Evolutionary conservation across 2,113 vertebrate genomes (phyloP).

Genomic region (Labeo catla): DNA sequence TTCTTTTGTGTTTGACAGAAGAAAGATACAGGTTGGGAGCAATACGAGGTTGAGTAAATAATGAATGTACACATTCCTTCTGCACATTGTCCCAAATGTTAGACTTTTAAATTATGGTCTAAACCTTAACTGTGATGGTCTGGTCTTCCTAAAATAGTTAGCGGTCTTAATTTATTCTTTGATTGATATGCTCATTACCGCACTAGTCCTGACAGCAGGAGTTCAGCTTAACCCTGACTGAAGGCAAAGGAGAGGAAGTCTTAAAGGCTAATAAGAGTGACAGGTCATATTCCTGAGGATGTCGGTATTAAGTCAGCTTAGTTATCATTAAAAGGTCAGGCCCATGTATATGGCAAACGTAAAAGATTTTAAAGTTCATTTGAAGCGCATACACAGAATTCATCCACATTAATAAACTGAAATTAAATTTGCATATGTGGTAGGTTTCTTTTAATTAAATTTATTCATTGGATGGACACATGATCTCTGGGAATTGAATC

Average conservation of each 20-base stretch:
- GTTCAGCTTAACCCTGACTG: constrained; percentile 33
- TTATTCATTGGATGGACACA: background rate
- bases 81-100: background rate
- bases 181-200: constrained; percentile 37
- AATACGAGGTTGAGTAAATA: background rate
- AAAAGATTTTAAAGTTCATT: background rate
- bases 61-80: background rate
- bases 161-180: constrained; percentile 32
- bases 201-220: constrained; percentile 5
- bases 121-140: background rate
- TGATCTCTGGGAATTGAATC: background rate
- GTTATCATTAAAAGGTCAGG: constrained; percentile 34
- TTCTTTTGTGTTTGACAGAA: background rate
- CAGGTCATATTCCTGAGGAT: background rate
- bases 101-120: constrained; percentile 10
- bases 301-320: background rate
- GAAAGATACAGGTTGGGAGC: background rate
- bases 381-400: background rate
- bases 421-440: constrained; percentile 1
- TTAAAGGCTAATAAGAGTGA: constrained; percentile 34
- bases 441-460: background rate
- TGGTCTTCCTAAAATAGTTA: background rate
- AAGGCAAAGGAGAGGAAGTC: constrained; percentile 32
- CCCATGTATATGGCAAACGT: constrained; percentile 27
- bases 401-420: background rate